Base-by-base conservation (phyloP, 1,140 invertebrate species). In the Schlechtendalia chinensis region DNA sequence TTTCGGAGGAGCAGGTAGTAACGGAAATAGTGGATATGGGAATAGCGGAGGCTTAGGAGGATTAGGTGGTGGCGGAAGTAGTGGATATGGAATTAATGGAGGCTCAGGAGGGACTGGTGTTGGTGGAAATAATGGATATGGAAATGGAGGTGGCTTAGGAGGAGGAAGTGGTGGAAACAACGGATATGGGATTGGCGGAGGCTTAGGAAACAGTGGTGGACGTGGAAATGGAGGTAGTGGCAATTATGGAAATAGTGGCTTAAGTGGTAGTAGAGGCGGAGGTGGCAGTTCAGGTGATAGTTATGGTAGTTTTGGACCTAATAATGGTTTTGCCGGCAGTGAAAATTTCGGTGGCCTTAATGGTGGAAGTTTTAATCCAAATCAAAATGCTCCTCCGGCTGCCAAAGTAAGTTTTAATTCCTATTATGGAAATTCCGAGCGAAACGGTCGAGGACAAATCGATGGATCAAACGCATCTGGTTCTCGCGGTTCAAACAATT, bases 341-440 rank as follows among this genome's bases (percentile, higher is more conserved):
- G 8, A 8, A 3, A 39, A 39, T 39, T 39, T 39, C 8, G 39
- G 45, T 10, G 45, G 65, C 8, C 1, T 12, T 4, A 72, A 77
- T 27, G 56, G 74, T 17, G 74, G 54, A 47, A 79, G 22, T 61
- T 45, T 61, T 27, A 79, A 79, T 79, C 74, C 74, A 24, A 79
- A 79, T 61, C 74, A 79, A 50, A 79, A 79, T 61, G 74, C 74
- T 79, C 74, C 74, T 45, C 74, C 74, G 17, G 74, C 74, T 17
- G 74, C 74, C 14, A 79, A 79, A 61, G 74, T 79, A 0, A 59
- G 54, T 63, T 79, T 79, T 8, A 79, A 79, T 45, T 24, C n/a
- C 32, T 47, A 5, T 59, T 79, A 45, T 27, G 74, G 74, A 27
- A 79, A n/a, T 16, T 79, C 74, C 22, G 74, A 39, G 22, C 29